Base-by-base conservation (phyloP, 2,113 vertebrate species). In the Gasterosteus aculeatus region DNA sequence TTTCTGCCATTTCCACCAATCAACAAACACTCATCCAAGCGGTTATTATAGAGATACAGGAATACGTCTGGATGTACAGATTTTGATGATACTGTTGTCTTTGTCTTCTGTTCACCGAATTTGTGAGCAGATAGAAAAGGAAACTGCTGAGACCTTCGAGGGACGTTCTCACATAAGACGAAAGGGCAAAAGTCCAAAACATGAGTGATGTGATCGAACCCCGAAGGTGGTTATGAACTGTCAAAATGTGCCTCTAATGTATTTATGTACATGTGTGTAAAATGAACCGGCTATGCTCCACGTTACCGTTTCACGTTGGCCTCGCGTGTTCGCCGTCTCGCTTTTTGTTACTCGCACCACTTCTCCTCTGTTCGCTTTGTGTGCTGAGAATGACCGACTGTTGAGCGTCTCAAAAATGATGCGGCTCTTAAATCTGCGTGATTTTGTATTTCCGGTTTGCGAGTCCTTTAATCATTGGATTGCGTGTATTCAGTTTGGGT, bases 181-280 rank as follows among this genome's bases (percentile, higher is more conserved):
- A 42, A 75, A 77, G 69, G 82, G 81, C 70, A 19, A 56, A 26
- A 2, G 49, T 77, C 82, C 58, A 11, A 53, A 68, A 83, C 46
- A 12, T 49, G 78, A 76, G 77, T 83, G 82, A 80, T 35, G 0
- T 53, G 29, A 89, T 78, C 57, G 35, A 38, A 74, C 80, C 63
- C 33, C 0, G 0, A 65, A 35, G 71, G 85, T 89, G 87, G 77
- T 84, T 72, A 65, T 83, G 67, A 79, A 75, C 31, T 11, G 80
- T 85, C 73, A 47, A 86, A 86, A 89, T 75, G 89, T 91, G 88
- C 89, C 88, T 88, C 88, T 87, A 68, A 22, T 80, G 78, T 81
- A 38, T 88, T 80, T 80, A 81, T 82, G 74, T 87, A 88, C 66
- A 49, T 56, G 53, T 84, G 79, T 85, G 75, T 88, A 73, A 77